Evolutionary conservation across 1,140 invertebrate genomes (phyloP), one percentile per base, ranked within the genome.

Genomic region (Ips typographus): DNA sequence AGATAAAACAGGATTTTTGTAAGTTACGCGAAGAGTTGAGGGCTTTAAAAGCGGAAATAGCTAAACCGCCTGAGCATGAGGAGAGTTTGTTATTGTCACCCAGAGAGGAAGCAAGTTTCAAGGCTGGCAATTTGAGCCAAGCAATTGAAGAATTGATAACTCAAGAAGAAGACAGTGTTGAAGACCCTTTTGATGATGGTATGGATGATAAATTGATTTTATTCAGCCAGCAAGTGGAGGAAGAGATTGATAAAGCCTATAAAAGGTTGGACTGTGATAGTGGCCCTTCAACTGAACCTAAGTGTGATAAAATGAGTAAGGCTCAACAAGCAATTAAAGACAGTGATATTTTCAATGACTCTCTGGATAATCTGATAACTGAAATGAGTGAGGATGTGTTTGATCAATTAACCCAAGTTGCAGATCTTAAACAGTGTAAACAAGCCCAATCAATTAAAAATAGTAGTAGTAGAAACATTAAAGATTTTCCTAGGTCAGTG

Each of bases 141-240:
- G 40, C 40, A 40, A 58, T 71, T 56, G 37, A 68, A 39, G 42
- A 60, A 5, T 43, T 53, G 36, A 68, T 6, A 41, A 41, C 37
- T 44, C 51, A 56, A 38, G 59, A 44, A n/a, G 7, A 71, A 57
- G 57, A 70, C 7, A 51, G 69, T 44, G 43, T 75, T 47, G 65
- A 71, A 55, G 75, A 76, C 68, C 57, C 77, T n/a, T 78, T 80
- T 67, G 65, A 78, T 74, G 77, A 78, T 72, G 73, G 72, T 4
- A 47, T 76, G 52, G 77, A 80, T 59, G 75, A 79, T 55, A 43
- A 80, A 65, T 62, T 79, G 65, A 49, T 78, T 55, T 58, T 76
- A 52, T 75, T 70, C 65, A 77, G 74, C 61, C 78, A 79, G 65
- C 67, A 74, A 71, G 41, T 77, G 44, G 78, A 78, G 37, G 37